Evolutionary conservation across 2,888 invertebrate species (phyloP).

Genomic region (Rapana venosa): DNA sequence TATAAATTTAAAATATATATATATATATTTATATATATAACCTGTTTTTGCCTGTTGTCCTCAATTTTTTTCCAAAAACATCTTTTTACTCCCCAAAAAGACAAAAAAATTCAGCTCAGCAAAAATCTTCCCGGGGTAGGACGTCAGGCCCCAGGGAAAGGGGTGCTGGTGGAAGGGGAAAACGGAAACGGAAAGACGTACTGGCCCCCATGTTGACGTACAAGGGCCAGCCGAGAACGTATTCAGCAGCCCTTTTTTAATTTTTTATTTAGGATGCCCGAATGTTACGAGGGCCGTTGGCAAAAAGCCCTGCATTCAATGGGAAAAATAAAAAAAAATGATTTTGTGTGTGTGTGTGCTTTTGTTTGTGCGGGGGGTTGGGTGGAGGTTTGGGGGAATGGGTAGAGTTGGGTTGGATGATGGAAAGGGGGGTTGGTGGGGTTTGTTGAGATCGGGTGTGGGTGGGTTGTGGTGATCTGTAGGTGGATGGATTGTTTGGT

Average conservation of each 20-base stretch:
- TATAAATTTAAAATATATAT: no score
- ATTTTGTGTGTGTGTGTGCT: no score
- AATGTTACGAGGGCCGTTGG: slow-evolving; percentile 21
- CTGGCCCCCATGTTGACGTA: slow-evolving; percentile 66
- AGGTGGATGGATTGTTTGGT: no score
- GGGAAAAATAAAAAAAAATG: slow-evolving; percentile 6
- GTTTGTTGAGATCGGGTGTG: no score
- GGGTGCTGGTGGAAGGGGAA: slow-evolving; percentile 69
- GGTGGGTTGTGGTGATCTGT: no score
- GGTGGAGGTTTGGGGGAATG: no score
- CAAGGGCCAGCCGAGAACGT: slow-evolving; percentile 66
- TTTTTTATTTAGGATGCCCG: slow-evolving; percentile 60
- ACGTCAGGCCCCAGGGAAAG: slow-evolving; percentile 57
- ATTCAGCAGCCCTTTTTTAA: slow-evolving; percentile 57
- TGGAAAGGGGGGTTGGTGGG: no score
- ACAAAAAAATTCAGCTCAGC: slow-evolving; percentile 53
- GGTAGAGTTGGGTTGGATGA: no score
- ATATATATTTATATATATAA: no score
- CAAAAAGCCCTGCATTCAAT: slow-evolving; percentile 29
- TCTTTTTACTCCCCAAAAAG: slow-evolving; percentile 52
- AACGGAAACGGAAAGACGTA: slow-evolving; percentile 73
- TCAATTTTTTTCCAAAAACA: background rate
- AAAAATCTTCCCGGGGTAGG: slow-evolving; percentile 59
- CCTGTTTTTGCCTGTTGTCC: no score
- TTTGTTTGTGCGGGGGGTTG: no score